phyloP scores from a whole-genome alignment of 1,140 invertebrate genomes.

The Zaprionus kolodkinae region DNA sequence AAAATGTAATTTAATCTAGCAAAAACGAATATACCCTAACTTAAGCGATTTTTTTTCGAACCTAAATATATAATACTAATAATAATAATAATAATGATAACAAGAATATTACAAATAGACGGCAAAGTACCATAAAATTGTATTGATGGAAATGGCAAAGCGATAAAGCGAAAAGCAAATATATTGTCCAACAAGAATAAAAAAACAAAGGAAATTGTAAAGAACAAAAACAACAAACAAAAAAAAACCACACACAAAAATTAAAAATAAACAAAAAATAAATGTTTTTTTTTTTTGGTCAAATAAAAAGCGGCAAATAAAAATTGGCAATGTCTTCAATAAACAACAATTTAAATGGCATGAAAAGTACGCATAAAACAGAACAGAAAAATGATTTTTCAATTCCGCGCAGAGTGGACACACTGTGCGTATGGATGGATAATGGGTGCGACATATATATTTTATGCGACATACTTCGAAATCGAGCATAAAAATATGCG shows the following conservation, averaged over 20 bases:
- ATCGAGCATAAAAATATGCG: slow-evolving; percentile 38
- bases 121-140: slow-evolving; percentile 61
- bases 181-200: slow-evolving; percentile 77
- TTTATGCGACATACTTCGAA: background rate
- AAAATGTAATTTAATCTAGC: slow-evolving; percentile 80
- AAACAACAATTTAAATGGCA: slow-evolving; percentile 69
- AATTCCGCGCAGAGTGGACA: background rate
- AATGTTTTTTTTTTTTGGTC: slow-evolving; percentile 35
- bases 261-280: slow-evolving; percentile 11
- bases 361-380: slow-evolving; percentile 64
- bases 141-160: slow-evolving; percentile 66
- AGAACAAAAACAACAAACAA: slow-evolving; percentile 21
- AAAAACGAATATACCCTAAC: slow-evolving; percentile 38
- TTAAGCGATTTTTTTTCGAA: slow-evolving; percentile 67
- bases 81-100: slow-evolving; percentile 49
- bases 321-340: slow-evolving; percentile 55
- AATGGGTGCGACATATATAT: background rate
- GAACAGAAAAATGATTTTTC: slow-evolving; percentile 16
- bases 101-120: slow-evolving; percentile 65
- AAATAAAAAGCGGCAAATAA: slow-evolving; percentile 39
- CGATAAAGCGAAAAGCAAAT: slow-evolving; percentile 39
- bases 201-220: slow-evolving; percentile 42
- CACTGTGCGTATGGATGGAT: background rate
- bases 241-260: slow-evolving; percentile 26
- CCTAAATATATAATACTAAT: slow-evolving; percentile 41